Conservation (phyloP, 2,113 vertebrate species). For the Glaucidium brasilianum region DNA sequence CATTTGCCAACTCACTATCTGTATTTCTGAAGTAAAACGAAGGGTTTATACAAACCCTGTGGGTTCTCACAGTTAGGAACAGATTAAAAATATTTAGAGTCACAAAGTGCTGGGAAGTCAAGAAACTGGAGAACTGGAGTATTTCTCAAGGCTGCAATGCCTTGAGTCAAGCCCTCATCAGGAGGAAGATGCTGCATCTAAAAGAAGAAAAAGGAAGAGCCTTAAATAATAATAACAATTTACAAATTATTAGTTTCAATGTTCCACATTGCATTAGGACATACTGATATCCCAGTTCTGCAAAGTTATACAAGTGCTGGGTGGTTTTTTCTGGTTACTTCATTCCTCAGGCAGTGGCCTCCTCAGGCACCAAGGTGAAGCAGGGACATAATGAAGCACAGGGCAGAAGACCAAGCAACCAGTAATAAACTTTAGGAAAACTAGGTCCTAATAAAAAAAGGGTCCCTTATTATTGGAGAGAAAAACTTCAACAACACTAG, state of each 20-base stretch:
- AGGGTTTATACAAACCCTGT: neutral
- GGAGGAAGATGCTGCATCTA: neutral
- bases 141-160: neutral
- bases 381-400: rapidly evolving
- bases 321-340: neutral
- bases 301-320: neutral
- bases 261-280: neutral
- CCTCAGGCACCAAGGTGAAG: neutral
- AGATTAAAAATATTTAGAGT: neutral
- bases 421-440: neutral
- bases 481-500: neutral
- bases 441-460: neutral
- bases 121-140: neutral
- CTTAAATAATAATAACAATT: neutral
- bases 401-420: neutral
- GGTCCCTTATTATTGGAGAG: neutral
- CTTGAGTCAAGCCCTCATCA: neutral
- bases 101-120: neutral
- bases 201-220: neutral
- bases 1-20: neutral
- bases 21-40: neutral
- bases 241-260: rapidly evolving
- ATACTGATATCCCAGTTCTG: neutral
- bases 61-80: neutral
- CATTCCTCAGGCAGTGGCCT: neutral